Evolutionary conservation across 1,140 invertebrate genomes (phyloP).

Genomic region (Cheumatopsyche charites): DNA sequence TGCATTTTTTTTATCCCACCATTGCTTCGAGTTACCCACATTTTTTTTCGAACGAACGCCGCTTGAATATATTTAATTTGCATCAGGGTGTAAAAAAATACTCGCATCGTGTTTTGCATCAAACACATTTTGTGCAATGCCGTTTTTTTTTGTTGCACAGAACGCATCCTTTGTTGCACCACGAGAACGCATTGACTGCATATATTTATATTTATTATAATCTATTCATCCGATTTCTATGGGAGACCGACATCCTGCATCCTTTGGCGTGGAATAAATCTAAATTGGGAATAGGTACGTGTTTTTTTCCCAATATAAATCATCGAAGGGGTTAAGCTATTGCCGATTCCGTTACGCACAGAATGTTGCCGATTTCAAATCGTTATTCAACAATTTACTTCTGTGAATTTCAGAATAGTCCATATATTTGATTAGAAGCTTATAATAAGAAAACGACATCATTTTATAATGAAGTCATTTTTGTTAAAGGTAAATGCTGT

Average conservation of each 20-base stretch:
- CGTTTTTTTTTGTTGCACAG: conserved; percentile 20
- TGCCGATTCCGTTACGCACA: neutral
- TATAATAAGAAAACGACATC: too few species aligned
- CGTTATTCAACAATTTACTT: too few species aligned
- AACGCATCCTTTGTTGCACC: conserved; percentile 34
- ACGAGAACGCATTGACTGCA: conserved; percentile 42
- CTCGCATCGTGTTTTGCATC: conserved; percentile 42
- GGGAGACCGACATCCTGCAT: conserved; percentile 38
- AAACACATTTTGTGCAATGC: conserved; percentile 25
- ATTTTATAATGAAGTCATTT: too few species aligned
- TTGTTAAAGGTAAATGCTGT: too few species aligned
- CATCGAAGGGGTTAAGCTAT: conserved; percentile 32
- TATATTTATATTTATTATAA: conserved; percentile 49
- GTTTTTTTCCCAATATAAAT: conserved; percentile 32
- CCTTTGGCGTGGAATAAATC: conserved; percentile 48
- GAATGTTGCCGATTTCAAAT: too few species aligned
- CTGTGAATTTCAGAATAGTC: too few species aligned
- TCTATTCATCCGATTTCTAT: conserved; percentile 47
- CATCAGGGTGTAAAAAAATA: conserved; percentile 45
- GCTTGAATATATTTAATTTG: conserved; percentile 49
- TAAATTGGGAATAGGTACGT: conserved; percentile 45
- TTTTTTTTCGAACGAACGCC: conserved; percentile 35
- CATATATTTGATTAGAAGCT: too few species aligned
- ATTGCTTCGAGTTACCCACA: conserved; percentile 46
- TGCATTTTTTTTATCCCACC: conserved; percentile 10